Base-by-base conservation (phyloP, 1,140 invertebrate species). In the Philopotamus ludificatus region DNA sequence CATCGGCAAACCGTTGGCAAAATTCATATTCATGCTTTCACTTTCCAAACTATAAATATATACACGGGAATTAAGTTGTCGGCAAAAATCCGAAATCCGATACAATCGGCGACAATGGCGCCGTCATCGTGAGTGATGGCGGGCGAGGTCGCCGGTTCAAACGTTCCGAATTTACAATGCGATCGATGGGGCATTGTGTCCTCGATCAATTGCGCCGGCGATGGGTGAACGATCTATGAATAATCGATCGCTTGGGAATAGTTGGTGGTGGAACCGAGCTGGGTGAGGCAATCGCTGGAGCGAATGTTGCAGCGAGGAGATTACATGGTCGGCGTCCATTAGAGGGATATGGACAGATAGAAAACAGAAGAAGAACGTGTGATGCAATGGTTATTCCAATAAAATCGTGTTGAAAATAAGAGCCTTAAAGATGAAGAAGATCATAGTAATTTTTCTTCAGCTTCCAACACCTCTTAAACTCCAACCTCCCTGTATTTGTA, bases 11-110 rank as follows among this genome's bases (percentile, higher is more conserved):
- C n/a, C n/a, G n/a, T 47, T 47, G 44, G 44, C 44, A 47, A 47
- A 47, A 47, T 47, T 47, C 44, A 47, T 47, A 47, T 47, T 47
- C 44, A 47, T 47, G 44, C 44, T 47, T 47, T 47, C 18, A 47
- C 44, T 47, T 47, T 47, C 44, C 18, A 47, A 47, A 12, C 28
- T 34, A 7, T 7, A 7, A 7, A 7, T 12, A 12, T 34, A 34
- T 34, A 34, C 4, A 34, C 12, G 12, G 12, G 12, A 34, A 7
- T 7, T 34, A 4, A 34, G 28, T 34, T 12, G 4, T 34, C 28
- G 28, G 28, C 4, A 34, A 12, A 12, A 34, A 34, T 34, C 28
- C 4, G 4, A 34, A 4, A 12, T 34, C 28, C 28, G 28, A 7
- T 34, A 34, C 28, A 4, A 34, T 12, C 28, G 28, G 12, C 12